These are phyloP conservation scores for Drosophila anomelani DNA, from an alignment of 2,888 invertebrate genomes.

Conservation along the genomic window DNA sequence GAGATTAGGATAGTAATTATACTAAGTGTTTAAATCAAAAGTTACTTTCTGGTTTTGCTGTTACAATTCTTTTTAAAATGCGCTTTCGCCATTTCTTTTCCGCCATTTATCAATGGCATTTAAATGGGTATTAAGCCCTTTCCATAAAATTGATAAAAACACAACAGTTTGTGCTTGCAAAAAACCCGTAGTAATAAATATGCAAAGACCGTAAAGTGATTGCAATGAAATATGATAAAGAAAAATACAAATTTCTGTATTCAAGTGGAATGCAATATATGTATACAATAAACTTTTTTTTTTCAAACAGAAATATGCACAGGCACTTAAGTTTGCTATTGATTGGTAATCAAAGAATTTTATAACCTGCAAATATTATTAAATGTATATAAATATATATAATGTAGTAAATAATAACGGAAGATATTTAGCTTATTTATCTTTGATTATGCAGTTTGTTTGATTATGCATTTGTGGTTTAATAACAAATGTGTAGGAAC, in stretches of 20 bases:
- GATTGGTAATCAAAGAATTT: background rate
- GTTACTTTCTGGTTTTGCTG: background rate
- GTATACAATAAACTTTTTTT: background rate
- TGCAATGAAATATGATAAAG: constrained; percentile 5
- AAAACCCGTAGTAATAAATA: constrained; percentile 5
- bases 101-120: constrained; percentile 3
- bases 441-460: too few species aligned
- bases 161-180: background rate
- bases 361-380: background rate
- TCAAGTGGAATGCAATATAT: background rate
- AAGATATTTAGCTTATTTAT: background rate
- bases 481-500: too few species aligned
- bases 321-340: background rate
- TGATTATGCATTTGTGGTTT: too few species aligned
- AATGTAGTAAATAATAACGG: background rate
- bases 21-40: background rate
- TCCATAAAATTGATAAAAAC: background rate
- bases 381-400: background rate
- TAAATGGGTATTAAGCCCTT: constrained; percentile 5
- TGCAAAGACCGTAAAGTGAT: constrained; percentile 10
- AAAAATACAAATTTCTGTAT: background rate
- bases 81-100: background rate
- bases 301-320: background rate
- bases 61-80: background rate
- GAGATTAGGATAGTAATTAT: background rate